Conservation (phyloP, 64 coral and sea anemone genomes). For the Anthopleura sola region DNA sequence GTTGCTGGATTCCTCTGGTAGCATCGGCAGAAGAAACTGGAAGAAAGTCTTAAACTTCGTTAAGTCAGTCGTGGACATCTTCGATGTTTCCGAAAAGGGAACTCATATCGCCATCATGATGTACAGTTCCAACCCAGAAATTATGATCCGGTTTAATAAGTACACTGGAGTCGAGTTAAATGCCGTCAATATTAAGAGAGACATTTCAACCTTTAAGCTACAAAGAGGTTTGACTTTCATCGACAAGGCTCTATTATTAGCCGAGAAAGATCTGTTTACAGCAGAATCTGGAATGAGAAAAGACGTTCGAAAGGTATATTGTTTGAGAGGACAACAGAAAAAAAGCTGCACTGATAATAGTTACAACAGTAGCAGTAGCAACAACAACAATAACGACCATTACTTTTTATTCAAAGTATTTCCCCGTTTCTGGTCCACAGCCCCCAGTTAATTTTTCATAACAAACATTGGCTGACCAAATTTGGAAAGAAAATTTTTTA, state of each 20-base stretch:
- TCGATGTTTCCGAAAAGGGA: conserved; percentile 35
- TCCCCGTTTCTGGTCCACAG: too few relatives aligned
- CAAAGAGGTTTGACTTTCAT: conserved; percentile 47
- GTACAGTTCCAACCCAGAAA: neutral
- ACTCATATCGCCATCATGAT: conserved; percentile 43
- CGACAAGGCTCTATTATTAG: conserved; percentile 33
- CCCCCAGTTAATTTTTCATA: too few relatives aligned
- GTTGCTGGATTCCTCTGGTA: conserved; percentile 54
- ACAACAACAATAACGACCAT: too few relatives aligned
- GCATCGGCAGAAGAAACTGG: conserved; percentile 44
- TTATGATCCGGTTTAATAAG: conserved; percentile 50
- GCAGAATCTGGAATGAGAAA: conserved; percentile 24
- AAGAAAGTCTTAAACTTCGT: conserved; percentile 4
- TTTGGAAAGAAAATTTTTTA: too few relatives aligned
- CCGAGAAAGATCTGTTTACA: conserved; percentile 36
- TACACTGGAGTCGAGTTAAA: conserved; percentile 42
- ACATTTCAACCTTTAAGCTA: conserved; percentile 35
- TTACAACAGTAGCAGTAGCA: too few relatives aligned
- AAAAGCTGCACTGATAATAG: too few relatives aligned
- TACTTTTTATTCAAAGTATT: too few relatives aligned
- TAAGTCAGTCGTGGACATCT: conserved; percentile 19
- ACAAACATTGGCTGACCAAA: too few relatives aligned
- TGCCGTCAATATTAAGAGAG: conserved; percentile 51
- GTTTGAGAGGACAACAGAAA: too few relatives aligned
- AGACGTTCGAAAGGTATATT: conserved; percentile 19